Conservation (phyloP, 2,113 vertebrate genomes). For the Callionymus lyra region DNA sequence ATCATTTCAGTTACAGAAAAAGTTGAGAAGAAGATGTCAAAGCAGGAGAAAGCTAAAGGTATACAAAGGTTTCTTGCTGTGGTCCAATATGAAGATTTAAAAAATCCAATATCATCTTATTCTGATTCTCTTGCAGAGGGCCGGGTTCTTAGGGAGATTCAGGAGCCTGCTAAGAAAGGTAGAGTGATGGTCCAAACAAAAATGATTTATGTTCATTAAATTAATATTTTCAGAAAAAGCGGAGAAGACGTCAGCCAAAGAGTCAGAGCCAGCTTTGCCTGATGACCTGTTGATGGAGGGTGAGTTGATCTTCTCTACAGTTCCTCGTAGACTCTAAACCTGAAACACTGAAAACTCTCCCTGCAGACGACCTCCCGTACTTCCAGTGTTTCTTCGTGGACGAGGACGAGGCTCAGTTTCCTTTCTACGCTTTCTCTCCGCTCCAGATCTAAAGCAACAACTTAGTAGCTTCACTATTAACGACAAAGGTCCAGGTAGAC, state of each 20-base stretch:
- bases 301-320: slow-evolving; percentile 1
- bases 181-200: not conserved
- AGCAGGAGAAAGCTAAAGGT: slow-evolving; percentile 32
- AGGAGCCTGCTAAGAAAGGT: slow-evolving; percentile 44
- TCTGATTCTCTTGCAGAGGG: slow-evolving; percentile 22
- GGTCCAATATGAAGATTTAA: too few relatives aligned
- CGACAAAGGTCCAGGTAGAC: slow-evolving; percentile 11
- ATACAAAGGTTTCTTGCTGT: not conserved
- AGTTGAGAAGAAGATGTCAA: slow-evolving; percentile 23
- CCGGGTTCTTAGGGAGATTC: slow-evolving; percentile 42
- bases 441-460: slow-evolving; percentile 50
- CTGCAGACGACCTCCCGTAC: slow-evolving; percentile 66
- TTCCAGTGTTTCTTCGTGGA: slow-evolving; percentile 77
- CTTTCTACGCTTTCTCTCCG: slow-evolving; percentile 68
- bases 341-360: not conserved
- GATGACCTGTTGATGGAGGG: slow-evolving; percentile 46
- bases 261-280: slow-evolving; percentile 27
- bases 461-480: slow-evolving; percentile 18
- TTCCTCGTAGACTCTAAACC: not conserved
- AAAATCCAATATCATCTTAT: not conserved
- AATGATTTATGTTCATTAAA: too few relatives aligned
- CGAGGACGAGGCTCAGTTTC: slow-evolving; percentile 69
- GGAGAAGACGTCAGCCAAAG: slow-evolving; percentile 45
- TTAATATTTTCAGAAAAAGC: slow-evolving; percentile 26
- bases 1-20: slow-evolving; percentile 13